Conservation (phyloP, 2,888 invertebrate species). For the Phorcus lineatus region DNA sequence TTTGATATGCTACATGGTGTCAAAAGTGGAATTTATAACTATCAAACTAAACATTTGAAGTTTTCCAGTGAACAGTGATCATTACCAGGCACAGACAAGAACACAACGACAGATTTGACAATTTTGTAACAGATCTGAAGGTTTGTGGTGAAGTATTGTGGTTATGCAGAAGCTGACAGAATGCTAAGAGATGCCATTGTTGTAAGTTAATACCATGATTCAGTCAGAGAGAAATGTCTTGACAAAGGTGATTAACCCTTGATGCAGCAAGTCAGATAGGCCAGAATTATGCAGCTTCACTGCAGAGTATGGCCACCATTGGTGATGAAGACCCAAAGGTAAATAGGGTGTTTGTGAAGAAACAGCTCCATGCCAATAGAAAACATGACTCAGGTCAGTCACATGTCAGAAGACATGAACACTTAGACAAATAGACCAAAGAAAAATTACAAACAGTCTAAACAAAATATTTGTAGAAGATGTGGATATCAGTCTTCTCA, state of each 20-base stretch:
- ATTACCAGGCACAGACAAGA: background rate
- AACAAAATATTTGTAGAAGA: background rate
- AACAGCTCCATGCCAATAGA: too few relatives aligned
- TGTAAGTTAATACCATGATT: too few relatives aligned
- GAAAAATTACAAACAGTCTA: background rate
- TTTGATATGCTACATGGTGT: too few relatives aligned
- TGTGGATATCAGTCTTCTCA: too few relatives aligned
- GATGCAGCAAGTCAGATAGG: background rate
- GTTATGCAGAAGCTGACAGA: too few relatives aligned
- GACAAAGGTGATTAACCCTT: too few relatives aligned
- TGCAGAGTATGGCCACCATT: background rate
- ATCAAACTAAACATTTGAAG: too few relatives aligned
- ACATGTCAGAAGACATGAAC: background rate
- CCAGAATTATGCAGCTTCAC: background rate
- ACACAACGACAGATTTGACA: background rate
- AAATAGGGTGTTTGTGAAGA: too few relatives aligned
- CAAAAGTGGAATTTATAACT: too few relatives aligned
- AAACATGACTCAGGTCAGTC: too few relatives aligned
- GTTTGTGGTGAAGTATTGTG: too few relatives aligned
- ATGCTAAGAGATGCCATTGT: too few relatives aligned
- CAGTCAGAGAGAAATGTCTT: background rate
- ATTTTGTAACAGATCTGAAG: background rate
- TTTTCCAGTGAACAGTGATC: background rate
- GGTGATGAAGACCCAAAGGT: background rate
- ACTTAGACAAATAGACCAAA: background rate